These are phyloP conservation scores for Megamerina dolium DNA, from an alignment of 2,888 invertebrate species.

Conservation along the genomic window DNA sequence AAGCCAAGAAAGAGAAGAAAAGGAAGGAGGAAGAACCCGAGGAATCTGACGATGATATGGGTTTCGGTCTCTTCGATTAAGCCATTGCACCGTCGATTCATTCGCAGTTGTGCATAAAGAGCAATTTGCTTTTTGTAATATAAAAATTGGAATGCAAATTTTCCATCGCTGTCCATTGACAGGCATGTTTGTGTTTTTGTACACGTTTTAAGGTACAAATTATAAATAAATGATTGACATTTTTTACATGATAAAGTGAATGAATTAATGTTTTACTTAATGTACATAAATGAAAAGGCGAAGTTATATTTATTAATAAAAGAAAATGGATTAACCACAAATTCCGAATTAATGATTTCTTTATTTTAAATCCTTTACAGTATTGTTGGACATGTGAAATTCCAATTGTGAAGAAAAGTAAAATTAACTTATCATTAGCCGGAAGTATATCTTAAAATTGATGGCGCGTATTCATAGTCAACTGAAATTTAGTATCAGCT, in stretches of 20 bases:
- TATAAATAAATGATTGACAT: conserved; percentile 22
- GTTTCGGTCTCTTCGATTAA: conserved; percentile 61
- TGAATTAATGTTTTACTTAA: conserved; percentile 3
- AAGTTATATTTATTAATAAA: neutral
- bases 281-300: neutral
- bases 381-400: too few species aligned
- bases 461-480: too few species aligned
- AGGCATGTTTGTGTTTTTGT: conserved; percentile 29
- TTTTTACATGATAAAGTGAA: conserved; percentile 9
- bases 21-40: conserved; percentile 67
- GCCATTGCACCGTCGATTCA: conserved; percentile 13
- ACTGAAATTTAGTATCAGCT: too few species aligned
- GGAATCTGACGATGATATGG: conserved; percentile 84
- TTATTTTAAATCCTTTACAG: too few species aligned
- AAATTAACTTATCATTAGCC: too few species aligned
- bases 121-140: conserved; percentile 18
- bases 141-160: conserved; percentile 20
- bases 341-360: too few species aligned
- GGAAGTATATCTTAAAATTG: too few species aligned
- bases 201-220: conserved; percentile 50
- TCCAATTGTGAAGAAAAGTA: too few species aligned
- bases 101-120: too few species aligned
- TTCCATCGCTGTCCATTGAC: conserved; percentile 2
- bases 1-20: conserved; percentile 51
- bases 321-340: too few species aligned